Evolutionary conservation across 2,888 invertebrate species (phyloP).

Genomic region (Pammene fasciana): DNA sequence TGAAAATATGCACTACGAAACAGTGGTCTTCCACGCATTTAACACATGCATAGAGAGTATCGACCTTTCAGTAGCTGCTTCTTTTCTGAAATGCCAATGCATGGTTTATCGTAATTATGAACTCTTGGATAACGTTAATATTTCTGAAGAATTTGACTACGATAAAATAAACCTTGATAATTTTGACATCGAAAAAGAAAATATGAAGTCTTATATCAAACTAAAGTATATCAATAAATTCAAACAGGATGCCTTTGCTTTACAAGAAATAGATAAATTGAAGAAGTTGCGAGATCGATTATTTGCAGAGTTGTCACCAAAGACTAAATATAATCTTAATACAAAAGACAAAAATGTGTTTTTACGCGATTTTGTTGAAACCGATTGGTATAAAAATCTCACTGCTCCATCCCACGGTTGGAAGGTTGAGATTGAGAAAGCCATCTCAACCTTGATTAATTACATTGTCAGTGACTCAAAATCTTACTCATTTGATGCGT

Average conservation of each 20-base stretch:
- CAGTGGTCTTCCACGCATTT: conserved; percentile 51
- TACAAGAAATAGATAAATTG: conserved; percentile 53
- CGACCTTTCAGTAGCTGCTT: conserved; percentile 50
- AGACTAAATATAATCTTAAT: conserved; percentile 41
- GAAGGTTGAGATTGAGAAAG: conserved; percentile 54
- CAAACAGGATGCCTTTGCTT: conserved; percentile 45
- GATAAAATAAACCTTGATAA: conserved; percentile 50
- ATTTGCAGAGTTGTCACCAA: conserved; percentile 45
- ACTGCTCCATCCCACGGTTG: conserved; percentile 19
- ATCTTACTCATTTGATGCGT: conserved; percentile 55
- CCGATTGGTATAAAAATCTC: conserved; percentile 51
- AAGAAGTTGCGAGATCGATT: conserved; percentile 50
- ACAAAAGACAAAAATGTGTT: conserved; percentile 50
- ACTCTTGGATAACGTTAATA: conserved; percentile 49
- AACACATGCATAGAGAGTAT: conserved; percentile 39
- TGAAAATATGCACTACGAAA: conserved; percentile 51
- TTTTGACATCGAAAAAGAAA: conserved; percentile 50
- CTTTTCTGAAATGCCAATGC: conserved; percentile 51
- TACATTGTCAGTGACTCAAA: conserved; percentile 56
- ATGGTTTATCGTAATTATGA: conserved; percentile 50
- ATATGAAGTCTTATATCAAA: conserved; percentile 55
- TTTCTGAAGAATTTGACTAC: conserved; percentile 55
- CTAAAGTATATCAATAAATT: conserved; percentile 51
- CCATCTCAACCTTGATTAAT: conserved; percentile 56
- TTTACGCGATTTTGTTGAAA: conserved; percentile 46